Percentiles rank a stretch among this genome's conserved stretches.
phyloP scores from a whole-genome alignment of 2,888 invertebrate species.

The Pseudococcus jackbeardsleyi region DNA sequence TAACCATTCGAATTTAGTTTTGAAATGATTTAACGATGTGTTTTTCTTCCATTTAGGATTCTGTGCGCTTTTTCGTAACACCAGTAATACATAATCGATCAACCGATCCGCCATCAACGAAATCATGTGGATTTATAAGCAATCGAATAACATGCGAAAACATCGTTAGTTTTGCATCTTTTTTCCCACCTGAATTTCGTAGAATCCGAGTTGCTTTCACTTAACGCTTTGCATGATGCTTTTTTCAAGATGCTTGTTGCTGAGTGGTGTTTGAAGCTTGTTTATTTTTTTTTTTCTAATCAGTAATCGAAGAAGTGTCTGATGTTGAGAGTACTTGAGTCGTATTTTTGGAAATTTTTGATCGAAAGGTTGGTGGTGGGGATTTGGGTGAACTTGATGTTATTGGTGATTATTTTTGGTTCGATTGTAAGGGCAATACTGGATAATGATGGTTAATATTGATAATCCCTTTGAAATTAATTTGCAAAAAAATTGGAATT shows the following conservation, averaged over 20 bases:
- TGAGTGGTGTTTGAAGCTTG: background rate
- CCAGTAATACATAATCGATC: background rate
- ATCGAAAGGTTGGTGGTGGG: too few species aligned
- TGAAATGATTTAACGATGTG: too few species aligned
- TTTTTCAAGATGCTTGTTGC: background rate
- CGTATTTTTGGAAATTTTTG: too few species aligned
- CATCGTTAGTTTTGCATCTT: slow-evolving; percentile 27
- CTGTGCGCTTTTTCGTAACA: background rate
- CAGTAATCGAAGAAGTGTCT: background rate
- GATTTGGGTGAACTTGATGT: too few species aligned
- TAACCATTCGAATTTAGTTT: background rate
- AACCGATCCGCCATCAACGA: background rate
- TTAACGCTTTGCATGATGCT: background rate
- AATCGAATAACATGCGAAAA: slow-evolving; percentile 28
- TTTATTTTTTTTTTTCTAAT: too few species aligned
- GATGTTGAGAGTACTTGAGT: too few species aligned
- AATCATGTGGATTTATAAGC: slow-evolving; percentile 48
- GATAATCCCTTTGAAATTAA: too few species aligned
- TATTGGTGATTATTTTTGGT: too few species aligned
- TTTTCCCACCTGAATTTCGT: background rate
- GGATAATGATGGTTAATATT: too few species aligned
- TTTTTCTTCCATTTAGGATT: slow-evolving; percentile 30
- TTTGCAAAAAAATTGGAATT: too few species aligned
- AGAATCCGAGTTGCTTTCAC: background rate
- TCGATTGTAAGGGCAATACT: too few species aligned